These are phyloP conservation scores for Vanacampus margaritifer DNA, from an alignment of 2,113 vertebrate species.

Conservation along the genomic window DNA sequence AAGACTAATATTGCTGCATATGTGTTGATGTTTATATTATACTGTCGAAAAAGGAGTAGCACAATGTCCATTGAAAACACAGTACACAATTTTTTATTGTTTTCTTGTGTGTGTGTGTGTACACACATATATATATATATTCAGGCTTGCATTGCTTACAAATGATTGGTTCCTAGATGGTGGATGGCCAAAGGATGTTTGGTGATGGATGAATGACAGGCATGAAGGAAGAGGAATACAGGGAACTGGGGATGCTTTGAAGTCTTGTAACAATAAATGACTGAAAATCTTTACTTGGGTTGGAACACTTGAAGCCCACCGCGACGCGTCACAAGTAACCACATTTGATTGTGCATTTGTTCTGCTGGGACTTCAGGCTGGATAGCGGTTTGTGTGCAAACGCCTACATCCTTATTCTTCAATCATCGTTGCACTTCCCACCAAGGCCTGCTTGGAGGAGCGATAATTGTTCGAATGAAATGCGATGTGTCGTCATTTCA, in stretches of 20 bases:
- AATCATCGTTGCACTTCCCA: no score
- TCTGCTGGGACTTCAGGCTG: neutral
- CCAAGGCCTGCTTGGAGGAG: no score
- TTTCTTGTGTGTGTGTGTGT: no score
- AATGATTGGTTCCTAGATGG: neutral
- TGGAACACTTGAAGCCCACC: neutral
- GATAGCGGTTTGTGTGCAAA: neutral
- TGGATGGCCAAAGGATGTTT: constrained; percentile 11
- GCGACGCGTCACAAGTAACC: neutral
- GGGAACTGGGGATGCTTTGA: constrained; percentile 20
- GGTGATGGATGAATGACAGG: constrained; percentile 15
- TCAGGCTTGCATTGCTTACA: neutral
- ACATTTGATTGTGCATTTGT: no score
- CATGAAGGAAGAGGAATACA: constrained; percentile 6
- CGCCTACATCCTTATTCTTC: neutral
- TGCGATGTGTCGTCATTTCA: no score
- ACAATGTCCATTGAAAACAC: no score
- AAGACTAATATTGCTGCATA: no score
- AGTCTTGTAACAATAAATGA: constrained; percentile 4
- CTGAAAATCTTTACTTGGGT: neutral
- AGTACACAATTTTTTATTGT: no score
- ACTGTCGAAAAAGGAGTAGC: no score
- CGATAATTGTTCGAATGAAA: no score
- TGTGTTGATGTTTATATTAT: no score
- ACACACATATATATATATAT: neutral